These are phyloP conservation scores for Mormyrops attenuatus DNA, from an alignment of 2,797 vertebrate species.

Conservation along the genomic window DNA sequence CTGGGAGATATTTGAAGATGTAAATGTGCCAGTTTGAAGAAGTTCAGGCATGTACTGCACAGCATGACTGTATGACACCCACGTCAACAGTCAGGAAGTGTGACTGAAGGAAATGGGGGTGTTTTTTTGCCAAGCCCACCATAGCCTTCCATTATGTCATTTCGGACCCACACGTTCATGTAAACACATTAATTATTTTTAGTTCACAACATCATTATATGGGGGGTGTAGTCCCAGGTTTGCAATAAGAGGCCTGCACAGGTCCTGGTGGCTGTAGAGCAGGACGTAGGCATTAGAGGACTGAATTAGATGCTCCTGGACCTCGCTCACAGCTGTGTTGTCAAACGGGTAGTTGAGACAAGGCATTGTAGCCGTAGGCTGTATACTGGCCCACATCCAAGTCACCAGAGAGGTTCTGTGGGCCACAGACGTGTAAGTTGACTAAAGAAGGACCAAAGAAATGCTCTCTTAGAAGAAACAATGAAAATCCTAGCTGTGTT, in stretches of 20 bases:
- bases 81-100: constrained; percentile 20
- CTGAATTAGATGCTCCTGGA: constrained; percentile 62
- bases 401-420: constrained; percentile 74
- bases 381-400: constrained; percentile 80
- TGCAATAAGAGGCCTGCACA: constrained; percentile 49
- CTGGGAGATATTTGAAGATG: background rate
- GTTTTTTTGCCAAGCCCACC: background rate
- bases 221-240: constrained; percentile 32
- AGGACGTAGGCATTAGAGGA: constrained; percentile 71
- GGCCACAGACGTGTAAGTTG: background rate
- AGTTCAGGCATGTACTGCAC: background rate
- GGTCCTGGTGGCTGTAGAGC: constrained; percentile 67
- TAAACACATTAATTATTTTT: constrained; percentile 14
- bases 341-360: constrained; percentile 65
- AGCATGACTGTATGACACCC: constrained; percentile 18
- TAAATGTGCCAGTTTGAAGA: background rate
- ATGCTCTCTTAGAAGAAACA: constrained; percentile 52
- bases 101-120: background rate
- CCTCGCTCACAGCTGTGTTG: constrained; percentile 51
- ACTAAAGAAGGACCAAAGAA: constrained; percentile 57
- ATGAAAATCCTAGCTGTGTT: background rate
- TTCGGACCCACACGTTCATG: background rate
- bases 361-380: constrained; percentile 66
- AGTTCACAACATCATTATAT: background rate
- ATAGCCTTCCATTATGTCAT: background rate